phyloP scores from a whole-genome alignment of 2,797 vertebrate genomes.

The Telmatherina bonti region DNA sequence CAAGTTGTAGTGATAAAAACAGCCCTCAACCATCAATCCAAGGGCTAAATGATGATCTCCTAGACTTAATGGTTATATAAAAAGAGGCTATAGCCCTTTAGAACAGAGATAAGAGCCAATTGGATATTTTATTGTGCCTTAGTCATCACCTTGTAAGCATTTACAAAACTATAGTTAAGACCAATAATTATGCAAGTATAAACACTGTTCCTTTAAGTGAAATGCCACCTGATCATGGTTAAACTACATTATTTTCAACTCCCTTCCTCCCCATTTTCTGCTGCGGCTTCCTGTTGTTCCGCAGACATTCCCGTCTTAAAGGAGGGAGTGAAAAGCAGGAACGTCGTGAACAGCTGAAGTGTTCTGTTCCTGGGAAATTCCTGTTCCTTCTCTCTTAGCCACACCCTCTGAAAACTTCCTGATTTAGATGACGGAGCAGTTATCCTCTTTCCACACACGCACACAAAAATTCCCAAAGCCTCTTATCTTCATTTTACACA shows the following conservation, averaged over 20 bases:
- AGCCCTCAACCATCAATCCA: not conserved
- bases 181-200: not conserved
- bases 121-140: not conserved
- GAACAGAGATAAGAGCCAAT: not conserved
- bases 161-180: not conserved
- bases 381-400: slow-evolving; percentile 53
- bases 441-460: slow-evolving; percentile 26
- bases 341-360: slow-evolving; percentile 67
- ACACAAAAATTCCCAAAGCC: slow-evolving; percentile 28
- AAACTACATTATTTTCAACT: slow-evolving; percentile 16
- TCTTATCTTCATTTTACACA: slow-evolving; percentile 38
- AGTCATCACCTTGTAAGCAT: not conserved
- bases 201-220: not conserved
- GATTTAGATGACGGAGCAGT: slow-evolving; percentile 46
- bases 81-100: not conserved
- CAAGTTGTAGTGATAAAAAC: not conserved
- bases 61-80: not conserved
- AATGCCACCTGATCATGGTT: not conserved
- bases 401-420: slow-evolving; percentile 73
- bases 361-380: slow-evolving; percentile 75
- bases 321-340: slow-evolving; percentile 48
- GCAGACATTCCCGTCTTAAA: slow-evolving; percentile 46
- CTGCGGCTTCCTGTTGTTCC: slow-evolving; percentile 52
- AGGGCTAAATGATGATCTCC: not conserved
- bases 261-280: slow-evolving; percentile 19